Evolutionary conservation across 2,888 invertebrate genomes (phyloP), one percentile per base, ranked within the genome.

Genomic region (Nomada fabriciana): DNA sequence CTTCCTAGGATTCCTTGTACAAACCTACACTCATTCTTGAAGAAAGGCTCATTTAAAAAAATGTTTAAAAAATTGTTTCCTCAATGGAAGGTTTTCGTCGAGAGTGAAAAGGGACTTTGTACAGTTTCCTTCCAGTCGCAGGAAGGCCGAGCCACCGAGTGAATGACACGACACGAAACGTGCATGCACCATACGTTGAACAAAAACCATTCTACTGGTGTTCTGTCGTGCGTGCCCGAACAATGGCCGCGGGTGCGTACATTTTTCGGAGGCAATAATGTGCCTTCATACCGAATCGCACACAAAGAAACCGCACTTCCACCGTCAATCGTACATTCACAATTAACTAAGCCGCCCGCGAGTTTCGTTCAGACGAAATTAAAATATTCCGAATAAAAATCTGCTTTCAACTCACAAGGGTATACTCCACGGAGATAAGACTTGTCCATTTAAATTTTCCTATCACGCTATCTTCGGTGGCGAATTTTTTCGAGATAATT

Each of bases 181-280:
- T 60, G 64, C 69, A 60, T 75, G 67, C 67, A 57, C 68, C 76
- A 57, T 91, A 90, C 89, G 88, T 88, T 88, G 88, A 90, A 92
- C 89, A 91, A 91, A 91, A 91, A 91, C 88, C 90, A 89, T 86
- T 85, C 81, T 85, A 85, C 57, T 18, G 80, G 29, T 25, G 80
- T 65, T 77, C 75, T 59, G 67, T 67, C 61, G 67, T 70, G 67
- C 67, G 70, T 78, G 71, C 70, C 67, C 72, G 76, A 81, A 84
- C 84, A 84, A 85, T 85, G 78, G 60, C 50, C 79, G 81, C 86
- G 82, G 84, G 85, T 88, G 89, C 88, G 89, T 81, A 67, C 60
- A 81, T 76, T 91, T 90, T 91, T 82, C 85, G 77, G 76, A 73
- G 67, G 82, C 77, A 76, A 82, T 75, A 15, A 47, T 3, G 47